These are phyloP conservation scores for Campylomormyrus numenius DNA, from an alignment of 2,113 vertebrate species.

Conservation along the genomic window DNA sequence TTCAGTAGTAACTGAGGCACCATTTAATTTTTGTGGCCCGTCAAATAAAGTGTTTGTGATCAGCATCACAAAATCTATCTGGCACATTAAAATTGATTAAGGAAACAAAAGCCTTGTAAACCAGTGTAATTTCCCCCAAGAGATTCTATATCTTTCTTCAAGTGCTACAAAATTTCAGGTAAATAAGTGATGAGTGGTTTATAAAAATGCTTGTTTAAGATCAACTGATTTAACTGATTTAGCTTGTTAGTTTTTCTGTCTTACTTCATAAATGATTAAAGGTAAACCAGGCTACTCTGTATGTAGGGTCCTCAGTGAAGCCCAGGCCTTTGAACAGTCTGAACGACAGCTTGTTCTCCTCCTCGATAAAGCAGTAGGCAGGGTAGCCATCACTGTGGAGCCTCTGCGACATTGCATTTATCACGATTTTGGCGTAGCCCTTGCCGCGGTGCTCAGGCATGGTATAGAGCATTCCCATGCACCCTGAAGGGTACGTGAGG, in stretches of 20 bases:
- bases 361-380: constrained; percentile 52
- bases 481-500: constrained; percentile 35
- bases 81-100: background rate
- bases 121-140: background rate
- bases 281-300: constrained; percentile 37
- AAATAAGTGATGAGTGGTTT: background rate
- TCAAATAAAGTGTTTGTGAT: background rate
- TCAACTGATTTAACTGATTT: background rate
- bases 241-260: background rate
- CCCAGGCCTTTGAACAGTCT: constrained; percentile 54
- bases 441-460: constrained; percentile 50
- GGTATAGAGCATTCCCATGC: constrained; percentile 51
- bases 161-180: background rate
- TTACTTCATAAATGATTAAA: constrained; percentile 27
- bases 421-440: constrained; percentile 54
- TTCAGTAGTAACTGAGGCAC: background rate
- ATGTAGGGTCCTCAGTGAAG: constrained; percentile 49
- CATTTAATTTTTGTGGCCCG: background rate
- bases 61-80: background rate
- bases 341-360: constrained; percentile 50
- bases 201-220: background rate
- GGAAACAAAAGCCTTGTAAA: background rate
- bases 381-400: constrained; percentile 46
- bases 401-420: constrained; percentile 43
- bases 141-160: background rate